Evolutionary conservation across 2,113 vertebrate genomes (phyloP).

Genomic region (Gobio gobio): DNA sequence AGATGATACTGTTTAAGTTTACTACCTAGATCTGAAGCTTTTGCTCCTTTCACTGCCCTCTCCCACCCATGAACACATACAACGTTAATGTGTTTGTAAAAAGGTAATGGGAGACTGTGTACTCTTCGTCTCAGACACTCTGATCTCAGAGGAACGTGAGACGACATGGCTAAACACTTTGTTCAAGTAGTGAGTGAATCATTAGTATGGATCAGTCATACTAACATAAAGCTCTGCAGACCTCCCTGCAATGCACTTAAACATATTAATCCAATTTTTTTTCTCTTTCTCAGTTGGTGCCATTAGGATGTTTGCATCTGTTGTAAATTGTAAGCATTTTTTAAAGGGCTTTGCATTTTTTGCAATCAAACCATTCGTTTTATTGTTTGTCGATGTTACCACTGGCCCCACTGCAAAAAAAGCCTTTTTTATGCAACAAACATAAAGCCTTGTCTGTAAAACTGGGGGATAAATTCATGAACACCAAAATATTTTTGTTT

Average conservation of each 20-base stretch:
- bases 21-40: neutral
- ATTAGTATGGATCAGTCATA: conserved; percentile 11
- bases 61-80: neutral
- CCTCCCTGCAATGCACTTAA: neutral
- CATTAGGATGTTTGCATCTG: neutral
- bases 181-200: neutral
- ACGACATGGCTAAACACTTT: neutral
- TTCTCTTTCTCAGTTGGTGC: neutral
- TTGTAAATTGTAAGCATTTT: conserved; percentile 16
- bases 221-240: neutral
- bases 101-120: conserved; percentile 3
- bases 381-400: neutral
- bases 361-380: neutral
- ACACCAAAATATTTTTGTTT: neutral
- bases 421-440: neutral
- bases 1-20: neutral
- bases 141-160: conserved; percentile 7
- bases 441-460: too few species aligned
- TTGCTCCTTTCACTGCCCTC: neutral
- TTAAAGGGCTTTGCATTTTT: neutral
- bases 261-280: neutral
- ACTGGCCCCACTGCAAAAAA: neutral
- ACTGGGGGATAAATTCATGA: neutral
- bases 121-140: neutral
- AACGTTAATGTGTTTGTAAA: conserved; percentile 24